phyloP scores from a whole-genome alignment of 2,113 vertebrate genomes.

The Falco punctatus region DNA sequence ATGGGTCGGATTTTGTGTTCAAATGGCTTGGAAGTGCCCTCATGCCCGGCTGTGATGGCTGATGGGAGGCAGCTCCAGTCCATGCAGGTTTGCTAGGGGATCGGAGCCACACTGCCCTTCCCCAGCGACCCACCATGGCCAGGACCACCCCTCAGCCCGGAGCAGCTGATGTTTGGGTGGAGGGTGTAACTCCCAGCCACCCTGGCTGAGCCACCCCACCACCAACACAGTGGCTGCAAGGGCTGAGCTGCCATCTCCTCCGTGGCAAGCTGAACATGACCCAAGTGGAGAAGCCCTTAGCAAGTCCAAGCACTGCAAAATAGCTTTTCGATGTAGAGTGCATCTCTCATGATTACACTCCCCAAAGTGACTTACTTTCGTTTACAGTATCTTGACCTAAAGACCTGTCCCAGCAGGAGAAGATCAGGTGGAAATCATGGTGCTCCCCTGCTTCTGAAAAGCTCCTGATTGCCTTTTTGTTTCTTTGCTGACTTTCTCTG shows the following conservation, averaged over 20 bases:
- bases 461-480: slow-evolving; percentile 6
- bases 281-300: background rate
- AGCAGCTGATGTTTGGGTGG: background rate
- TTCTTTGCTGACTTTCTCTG: background rate
- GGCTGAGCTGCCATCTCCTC: background rate
- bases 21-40: background rate
- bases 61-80: background rate
- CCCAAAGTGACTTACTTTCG: background rate
- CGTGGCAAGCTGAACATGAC: accelerated
- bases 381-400: background rate
- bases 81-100: accelerated
- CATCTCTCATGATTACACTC: background rate
- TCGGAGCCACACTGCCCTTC: background rate
- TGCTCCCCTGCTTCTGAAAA: background rate
- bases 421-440: background rate
- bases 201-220: background rate
- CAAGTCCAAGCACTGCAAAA: background rate
- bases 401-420: background rate
- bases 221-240: accelerated
- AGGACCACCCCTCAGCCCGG: background rate
- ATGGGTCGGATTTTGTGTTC: background rate
- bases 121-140: accelerated
- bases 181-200: too few species aligned
- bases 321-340: background rate
- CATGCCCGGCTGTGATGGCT: background rate